A percentile compares a stretch with the other conserved stretches of the same genome.
Evolutionary conservation across 2,888 invertebrate genomes (phyloP).

Genomic region (Apotomis capreana): DNA sequence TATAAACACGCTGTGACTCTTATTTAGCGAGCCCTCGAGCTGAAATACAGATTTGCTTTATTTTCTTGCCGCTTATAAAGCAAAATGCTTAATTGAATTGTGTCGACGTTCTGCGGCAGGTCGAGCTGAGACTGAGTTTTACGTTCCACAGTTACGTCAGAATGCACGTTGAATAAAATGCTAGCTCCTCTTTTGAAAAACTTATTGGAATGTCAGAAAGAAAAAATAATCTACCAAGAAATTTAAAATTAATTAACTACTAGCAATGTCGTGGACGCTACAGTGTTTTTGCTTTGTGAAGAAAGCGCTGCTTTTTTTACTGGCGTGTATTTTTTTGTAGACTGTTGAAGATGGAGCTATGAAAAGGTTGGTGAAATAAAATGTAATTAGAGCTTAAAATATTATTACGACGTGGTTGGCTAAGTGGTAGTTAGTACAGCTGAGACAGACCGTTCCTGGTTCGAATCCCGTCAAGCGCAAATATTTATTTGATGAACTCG

Average conservation of each 20-base stretch:
- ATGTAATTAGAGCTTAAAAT: neutral
- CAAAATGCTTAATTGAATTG: slow-evolving; percentile 41
- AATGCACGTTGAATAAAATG: slow-evolving; percentile 33
- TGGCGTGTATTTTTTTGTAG: neutral
- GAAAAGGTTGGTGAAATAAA: neutral
- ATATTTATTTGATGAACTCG: too few species aligned
- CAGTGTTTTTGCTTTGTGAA: neutral
- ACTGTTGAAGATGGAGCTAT: too few species aligned
- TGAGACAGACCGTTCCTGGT: too few species aligned
- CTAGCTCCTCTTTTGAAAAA: slow-evolving; percentile 6
- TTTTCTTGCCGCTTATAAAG: slow-evolving; percentile 37
- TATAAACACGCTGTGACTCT: slow-evolving; percentile 17
- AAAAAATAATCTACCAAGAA: neutral
- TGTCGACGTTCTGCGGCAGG: slow-evolving; percentile 26
- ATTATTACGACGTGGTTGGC: too few species aligned
- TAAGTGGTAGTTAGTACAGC: too few species aligned
- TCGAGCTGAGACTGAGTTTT: slow-evolving; percentile 4
- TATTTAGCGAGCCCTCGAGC: slow-evolving; percentile 17
- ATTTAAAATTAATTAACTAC: neutral
- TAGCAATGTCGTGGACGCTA: too few species aligned
- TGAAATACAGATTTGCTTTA: slow-evolving; percentile 21
- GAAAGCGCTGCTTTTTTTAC: neutral
- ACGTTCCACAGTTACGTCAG: slow-evolving; percentile 15
- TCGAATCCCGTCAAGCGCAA: too few species aligned
- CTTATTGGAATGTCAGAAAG: slow-evolving; percentile 1